Conservation (phyloP, 2,797 vertebrate species). For the Coreius guichenoti region DNA sequence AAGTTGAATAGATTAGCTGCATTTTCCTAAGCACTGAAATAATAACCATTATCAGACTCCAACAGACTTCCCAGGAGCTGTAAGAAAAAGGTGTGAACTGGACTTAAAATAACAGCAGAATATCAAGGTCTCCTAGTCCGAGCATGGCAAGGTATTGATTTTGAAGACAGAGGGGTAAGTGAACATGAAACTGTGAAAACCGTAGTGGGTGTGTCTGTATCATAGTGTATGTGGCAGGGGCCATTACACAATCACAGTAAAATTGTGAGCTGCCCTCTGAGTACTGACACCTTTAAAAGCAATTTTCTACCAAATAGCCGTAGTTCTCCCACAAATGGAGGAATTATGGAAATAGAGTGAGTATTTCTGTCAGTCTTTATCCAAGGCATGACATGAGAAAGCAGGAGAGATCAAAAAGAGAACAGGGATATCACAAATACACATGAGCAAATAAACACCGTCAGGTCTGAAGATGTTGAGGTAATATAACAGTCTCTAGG, state of each 20-base stretch:
- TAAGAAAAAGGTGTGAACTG: neutral
- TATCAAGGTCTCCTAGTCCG: neutral
- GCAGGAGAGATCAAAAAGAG: slow-evolving; percentile 18
- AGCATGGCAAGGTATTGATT: slow-evolving; percentile 19
- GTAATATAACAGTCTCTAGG: neutral
- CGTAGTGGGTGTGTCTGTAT: slow-evolving; percentile 24
- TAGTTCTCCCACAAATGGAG: slow-evolving; percentile 39
- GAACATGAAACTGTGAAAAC: slow-evolving; percentile 37
- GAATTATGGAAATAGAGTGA: slow-evolving; percentile 46
- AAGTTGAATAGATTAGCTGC: neutral
- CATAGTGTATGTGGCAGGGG: slow-evolving; percentile 1
- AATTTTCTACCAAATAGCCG: slow-evolving; percentile 38
- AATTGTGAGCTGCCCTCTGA: slow-evolving; percentile 22
- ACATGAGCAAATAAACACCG: slow-evolving; percentile 17
- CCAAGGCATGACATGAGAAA: neutral
- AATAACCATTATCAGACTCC: slow-evolving; percentile 4
- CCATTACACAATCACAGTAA: slow-evolving; percentile 18
- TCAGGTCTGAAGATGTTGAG: neutral
- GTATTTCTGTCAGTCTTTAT: slow-evolving; percentile 39
- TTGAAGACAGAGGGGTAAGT: slow-evolving; percentile 26
- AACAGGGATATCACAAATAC: slow-evolving; percentile 30
- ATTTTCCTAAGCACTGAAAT: slow-evolving; percentile 12
- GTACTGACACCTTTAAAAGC: slow-evolving; percentile 27
- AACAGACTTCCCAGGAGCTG: neutral
- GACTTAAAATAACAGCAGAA: slow-evolving; percentile 20